phyloP scores from a whole-genome alignment of 2,113 vertebrate genomes.

The Chelonoidis abingdonii region DNA sequence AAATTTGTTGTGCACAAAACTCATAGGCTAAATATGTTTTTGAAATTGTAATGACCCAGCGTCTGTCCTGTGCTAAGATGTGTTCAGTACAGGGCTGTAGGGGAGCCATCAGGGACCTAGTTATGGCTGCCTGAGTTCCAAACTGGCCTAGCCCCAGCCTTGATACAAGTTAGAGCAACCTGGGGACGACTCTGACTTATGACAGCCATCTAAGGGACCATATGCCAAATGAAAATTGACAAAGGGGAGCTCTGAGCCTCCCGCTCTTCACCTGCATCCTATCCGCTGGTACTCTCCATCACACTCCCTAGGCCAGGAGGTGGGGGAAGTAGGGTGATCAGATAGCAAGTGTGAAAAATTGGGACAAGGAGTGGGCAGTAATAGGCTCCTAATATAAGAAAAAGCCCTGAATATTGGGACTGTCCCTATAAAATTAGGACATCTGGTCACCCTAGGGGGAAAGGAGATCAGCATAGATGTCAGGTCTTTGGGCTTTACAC shows the following conservation, averaged over 20 bases:
- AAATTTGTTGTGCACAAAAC: neutral
- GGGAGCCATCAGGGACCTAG: neutral
- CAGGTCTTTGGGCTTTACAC: neutral
- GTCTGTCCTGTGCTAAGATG: neutral
- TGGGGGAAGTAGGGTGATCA: accelerated
- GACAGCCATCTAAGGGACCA: neutral
- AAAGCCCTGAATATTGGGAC: too few species aligned
- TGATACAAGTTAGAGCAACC: neutral
- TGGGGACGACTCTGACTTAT: accelerated
- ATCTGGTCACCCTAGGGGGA: neutral
- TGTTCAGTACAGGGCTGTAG: neutral
- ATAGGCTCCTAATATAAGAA: too few species aligned
- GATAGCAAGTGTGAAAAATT: too few species aligned
- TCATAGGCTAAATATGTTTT: neutral
- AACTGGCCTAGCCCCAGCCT: accelerated
- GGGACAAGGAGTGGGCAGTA: too few species aligned
- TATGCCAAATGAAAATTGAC: neutral
- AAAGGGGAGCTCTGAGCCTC: neutral
- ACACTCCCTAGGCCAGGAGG: accelerated
- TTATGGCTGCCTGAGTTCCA: neutral
- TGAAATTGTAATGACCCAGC: neutral
- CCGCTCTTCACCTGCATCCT: neutral
- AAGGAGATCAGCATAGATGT: accelerated
- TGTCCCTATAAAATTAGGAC: too few species aligned
- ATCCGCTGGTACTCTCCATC: neutral